phyloP scores from a whole-genome alignment of 2,113 vertebrate species.

The Thamnophis sirtalis region DNA sequence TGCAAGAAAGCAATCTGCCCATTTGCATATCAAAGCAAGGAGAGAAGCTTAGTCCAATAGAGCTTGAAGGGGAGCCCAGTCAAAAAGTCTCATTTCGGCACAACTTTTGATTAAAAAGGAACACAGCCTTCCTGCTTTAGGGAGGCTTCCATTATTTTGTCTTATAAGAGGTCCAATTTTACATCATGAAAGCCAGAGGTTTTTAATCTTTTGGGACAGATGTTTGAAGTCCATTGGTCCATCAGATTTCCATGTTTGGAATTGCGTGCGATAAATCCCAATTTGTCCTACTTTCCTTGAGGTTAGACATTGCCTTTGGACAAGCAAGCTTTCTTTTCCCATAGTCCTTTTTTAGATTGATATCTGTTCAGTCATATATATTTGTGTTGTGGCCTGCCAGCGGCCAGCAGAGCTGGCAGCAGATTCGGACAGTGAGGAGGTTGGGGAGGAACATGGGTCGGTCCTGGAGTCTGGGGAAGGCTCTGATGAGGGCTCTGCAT shows the following conservation, averaged over 20 bases:
- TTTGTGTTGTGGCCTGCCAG: no score
- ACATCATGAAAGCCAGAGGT: no score
- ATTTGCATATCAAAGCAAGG: constrained; percentile 83
- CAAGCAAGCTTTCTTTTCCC: background rate
- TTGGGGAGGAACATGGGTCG: no score
- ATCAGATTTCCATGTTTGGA: background rate
- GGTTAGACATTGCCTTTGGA: background rate
- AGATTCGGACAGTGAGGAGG: no score
- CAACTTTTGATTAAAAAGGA: constrained; percentile 46
- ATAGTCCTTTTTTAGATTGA: background rate
- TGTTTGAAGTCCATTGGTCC: background rate
- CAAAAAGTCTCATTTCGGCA: constrained; percentile 62
- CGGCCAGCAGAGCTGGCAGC: no score
- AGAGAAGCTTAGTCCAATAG: constrained; percentile 68
- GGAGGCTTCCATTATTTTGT: constrained; percentile 36
- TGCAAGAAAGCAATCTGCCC: constrained; percentile 73
- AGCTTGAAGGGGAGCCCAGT: constrained; percentile 66
- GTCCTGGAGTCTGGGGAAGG: no score
- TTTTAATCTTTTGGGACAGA: background rate
- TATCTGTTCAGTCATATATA: background rate
- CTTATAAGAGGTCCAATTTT: background rate
- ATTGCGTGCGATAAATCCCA: background rate
- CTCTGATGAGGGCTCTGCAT: no score
- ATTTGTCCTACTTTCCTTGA: background rate
- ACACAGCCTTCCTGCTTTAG: background rate